Conservation (phyloP, 2,888 invertebrate species). For the Heliconius charithonia region DNA sequence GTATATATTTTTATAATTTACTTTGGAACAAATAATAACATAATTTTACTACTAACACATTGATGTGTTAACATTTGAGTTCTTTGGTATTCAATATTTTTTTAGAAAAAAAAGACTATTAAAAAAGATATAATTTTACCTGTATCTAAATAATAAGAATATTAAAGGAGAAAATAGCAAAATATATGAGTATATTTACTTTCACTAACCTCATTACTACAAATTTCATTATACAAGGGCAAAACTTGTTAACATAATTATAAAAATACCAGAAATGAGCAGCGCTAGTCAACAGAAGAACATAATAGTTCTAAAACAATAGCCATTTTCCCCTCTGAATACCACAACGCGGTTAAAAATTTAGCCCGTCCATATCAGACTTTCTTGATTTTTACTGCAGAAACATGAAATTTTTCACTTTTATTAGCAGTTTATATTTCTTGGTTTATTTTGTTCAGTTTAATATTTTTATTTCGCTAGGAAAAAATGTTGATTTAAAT, state of each 20-base stretch:
- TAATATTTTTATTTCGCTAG: background rate
- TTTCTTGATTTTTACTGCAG: conserved; percentile 6
- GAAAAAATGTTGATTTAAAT: background rate
- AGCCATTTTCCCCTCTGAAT: conserved; percentile 18
- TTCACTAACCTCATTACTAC: background rate
- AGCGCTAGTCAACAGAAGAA: conserved; percentile 13
- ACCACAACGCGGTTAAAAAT: conserved; percentile 17
- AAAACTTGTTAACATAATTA: conserved; percentile 16
- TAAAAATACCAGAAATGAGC: conserved; percentile 20
- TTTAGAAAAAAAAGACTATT: background rate
- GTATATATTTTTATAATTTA: background rate
- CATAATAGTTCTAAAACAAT: conserved; percentile 27
- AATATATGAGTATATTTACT: too few relatives aligned
- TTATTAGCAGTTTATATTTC: conserved; percentile 1
- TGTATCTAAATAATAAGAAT: background rate
- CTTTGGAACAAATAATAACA: background rate
- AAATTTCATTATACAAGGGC: background rate
- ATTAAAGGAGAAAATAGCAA: too few relatives aligned
- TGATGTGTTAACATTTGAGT: background rate
- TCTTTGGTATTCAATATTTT: background rate
- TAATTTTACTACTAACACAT: background rate
- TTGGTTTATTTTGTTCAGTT: background rate
- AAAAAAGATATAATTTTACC: background rate
- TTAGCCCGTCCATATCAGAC: conserved; percentile 14
- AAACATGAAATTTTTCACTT: conserved; percentile 14